Percentiles rank a stretch among this genome's conserved stretches.
These are phyloP conservation scores for Acropora tenuis DNA, from an alignment of 64 coral and sea anemone genomes.

Conservation along the genomic window DNA sequence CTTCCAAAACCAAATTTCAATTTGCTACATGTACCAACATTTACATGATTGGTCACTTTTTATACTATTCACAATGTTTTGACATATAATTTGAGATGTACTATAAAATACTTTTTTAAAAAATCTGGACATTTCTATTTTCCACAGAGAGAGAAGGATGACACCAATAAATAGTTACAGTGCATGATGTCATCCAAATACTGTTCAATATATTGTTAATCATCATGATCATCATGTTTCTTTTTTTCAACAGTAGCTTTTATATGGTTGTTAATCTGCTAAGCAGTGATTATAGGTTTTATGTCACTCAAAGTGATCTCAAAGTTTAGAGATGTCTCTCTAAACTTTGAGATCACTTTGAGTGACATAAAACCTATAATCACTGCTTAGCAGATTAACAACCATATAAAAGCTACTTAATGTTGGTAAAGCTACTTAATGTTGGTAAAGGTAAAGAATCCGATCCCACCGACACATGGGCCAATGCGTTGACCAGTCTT, in stretches of 20 bases:
- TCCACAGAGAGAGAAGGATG: too few relatives aligned
- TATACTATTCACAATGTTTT: background rate
- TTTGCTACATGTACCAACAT: background rate
- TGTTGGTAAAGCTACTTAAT: too few relatives aligned
- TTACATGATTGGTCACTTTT: background rate
- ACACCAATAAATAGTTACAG: background rate
- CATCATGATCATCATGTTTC: background rate
- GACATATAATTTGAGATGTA: background rate
- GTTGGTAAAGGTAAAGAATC: too few relatives aligned
- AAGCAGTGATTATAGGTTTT: background rate
- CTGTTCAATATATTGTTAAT: constrained; percentile 6
- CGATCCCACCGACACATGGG: too few relatives aligned
- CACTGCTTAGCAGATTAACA: background rate
- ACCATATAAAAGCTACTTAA: background rate
- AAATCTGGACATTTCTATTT: too few relatives aligned
- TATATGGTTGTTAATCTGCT: background rate
- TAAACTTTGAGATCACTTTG: constrained; percentile 3
- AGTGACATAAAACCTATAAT: background rate
- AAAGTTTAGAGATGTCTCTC: background rate
- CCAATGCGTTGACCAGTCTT: too few relatives aligned
- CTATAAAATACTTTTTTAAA: too few relatives aligned
- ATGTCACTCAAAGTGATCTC: background rate
- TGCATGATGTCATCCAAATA: background rate
- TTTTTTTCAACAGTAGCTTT: background rate
- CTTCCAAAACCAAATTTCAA: constrained; percentile 1